Base-by-base conservation (phyloP, 53 echinoderm and acorn worm genomes). In the Hippasteria phrygiana region DNA sequence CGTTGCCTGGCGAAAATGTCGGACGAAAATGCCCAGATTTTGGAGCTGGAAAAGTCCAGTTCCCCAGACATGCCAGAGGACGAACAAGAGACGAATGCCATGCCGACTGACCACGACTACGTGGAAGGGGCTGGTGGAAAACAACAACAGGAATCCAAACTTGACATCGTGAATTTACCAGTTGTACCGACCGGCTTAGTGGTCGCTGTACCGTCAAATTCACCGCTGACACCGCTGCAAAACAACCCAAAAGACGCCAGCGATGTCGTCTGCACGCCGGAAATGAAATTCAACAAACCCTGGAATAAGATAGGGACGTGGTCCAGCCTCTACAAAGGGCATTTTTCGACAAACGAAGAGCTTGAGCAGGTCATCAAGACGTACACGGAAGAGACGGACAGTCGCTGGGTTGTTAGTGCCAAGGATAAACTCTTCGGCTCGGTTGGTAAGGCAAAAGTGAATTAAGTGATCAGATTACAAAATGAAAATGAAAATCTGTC, bases 381-480 rank as follows among this genome's bases (percentile, higher is more conserved):
- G 32, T 85, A 85, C 53, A 85, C 85, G 17, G 85, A 85, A 70
- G 85, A 71, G 50, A 70, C 85, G 0, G 85, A 85, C 3, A 70
- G 70, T 39, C 85, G 85, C 2, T 85, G 85, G 85, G 70, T 70
- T 5, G 85, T 85, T 50, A 36, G 69, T 13, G 70, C 85, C 18
- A 85, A 85, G 33, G 85, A 85, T 48, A 85, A 51, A 71, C 38
- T 85, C 22, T 85, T 70, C 34, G 70, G 85, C 6, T 47, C 85
- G 71, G 34, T 13, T 69, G 85, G 85, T 85, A 39, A 51, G 85
- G n/a, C n/a, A n/a, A n/a, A n/a, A n/a, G n/a, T n/a, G n/a, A n/a
- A n/a, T n/a, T n/a, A n/a, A n/a, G n/a, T n/a, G n/a, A n/a, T n/a
- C n/a, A n/a, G n/a, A n/a, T n/a, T n/a, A n/a, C n/a, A n/a, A n/a